A percentile compares a stretch with the other conserved stretches of the same genome.
phyloP scores from a whole-genome alignment of 2,113 vertebrate genomes.

The Indicator indicator region DNA sequence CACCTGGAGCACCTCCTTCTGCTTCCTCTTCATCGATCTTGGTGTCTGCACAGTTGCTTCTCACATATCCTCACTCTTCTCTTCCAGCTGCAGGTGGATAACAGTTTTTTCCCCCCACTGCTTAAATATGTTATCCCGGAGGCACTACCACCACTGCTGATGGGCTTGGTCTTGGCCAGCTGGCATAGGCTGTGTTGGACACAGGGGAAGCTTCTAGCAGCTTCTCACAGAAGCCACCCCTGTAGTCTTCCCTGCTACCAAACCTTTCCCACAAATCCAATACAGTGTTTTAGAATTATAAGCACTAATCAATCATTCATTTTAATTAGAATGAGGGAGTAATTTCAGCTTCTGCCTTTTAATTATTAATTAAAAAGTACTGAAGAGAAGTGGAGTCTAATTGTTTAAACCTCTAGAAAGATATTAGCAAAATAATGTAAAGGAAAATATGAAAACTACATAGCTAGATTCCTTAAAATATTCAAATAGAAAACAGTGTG shows the following conservation, averaged over 20 bases:
- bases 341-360: not conserved
- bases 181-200: rapidly evolving
- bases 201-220: not conserved
- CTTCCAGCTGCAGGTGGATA: no score
- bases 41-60: not conserved
- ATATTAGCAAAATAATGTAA: not conserved
- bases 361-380: not conserved
- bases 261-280: not conserved
- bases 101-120: not conserved
- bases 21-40: not conserved
- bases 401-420: not conserved
- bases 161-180: not conserved
- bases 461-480: not conserved
- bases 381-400: not conserved
- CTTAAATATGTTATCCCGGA: not conserved
- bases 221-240: not conserved
- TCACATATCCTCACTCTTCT: not conserved
- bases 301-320: not conserved
- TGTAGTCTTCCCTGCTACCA: not conserved
- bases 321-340: not conserved
- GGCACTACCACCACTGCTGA: not conserved
- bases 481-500: not conserved
- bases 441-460: not conserved
- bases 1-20: not conserved
- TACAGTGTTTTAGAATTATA: not conserved